Conservation (phyloP, 2,113 vertebrate species). For the Azemiops feae region DNA sequence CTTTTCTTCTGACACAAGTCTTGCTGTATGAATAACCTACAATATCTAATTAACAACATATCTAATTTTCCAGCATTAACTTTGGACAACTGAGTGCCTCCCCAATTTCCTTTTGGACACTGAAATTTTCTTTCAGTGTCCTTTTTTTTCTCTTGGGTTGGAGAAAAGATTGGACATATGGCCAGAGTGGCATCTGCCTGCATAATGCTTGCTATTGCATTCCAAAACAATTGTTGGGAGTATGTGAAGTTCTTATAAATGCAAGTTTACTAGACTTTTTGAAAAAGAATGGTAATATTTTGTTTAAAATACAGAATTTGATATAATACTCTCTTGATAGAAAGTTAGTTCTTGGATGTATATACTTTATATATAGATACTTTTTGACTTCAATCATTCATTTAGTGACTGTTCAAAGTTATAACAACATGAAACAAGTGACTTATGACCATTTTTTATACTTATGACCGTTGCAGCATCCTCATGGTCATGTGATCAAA, state of each 20-base stretch:
- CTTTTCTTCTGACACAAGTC: background rate
- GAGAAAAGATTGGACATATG: background rate
- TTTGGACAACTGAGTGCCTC: background rate
- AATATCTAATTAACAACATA: too few species aligned
- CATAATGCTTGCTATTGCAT: background rate
- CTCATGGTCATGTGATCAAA: background rate
- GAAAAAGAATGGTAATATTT: background rate
- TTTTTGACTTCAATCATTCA: background rate
- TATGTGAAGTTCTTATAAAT: background rate
- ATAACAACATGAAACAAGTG: background rate
- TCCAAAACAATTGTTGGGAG: background rate
- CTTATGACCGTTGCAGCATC: background rate
- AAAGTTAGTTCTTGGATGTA: background rate
- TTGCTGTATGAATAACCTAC: background rate
- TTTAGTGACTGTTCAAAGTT: background rate
- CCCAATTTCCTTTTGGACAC: background rate
- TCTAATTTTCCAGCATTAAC: background rate
- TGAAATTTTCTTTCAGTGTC: background rate
- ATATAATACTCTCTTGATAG: background rate
- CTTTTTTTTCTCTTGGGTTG: background rate
- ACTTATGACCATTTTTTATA: background rate
- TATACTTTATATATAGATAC: background rate
- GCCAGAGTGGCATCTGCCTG: background rate
- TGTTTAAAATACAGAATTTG: background rate
- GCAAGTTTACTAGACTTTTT: background rate